Evolutionary conservation across 2,888 invertebrate species (phyloP).

Genomic region (Falcaria lacertinaria): DNA sequence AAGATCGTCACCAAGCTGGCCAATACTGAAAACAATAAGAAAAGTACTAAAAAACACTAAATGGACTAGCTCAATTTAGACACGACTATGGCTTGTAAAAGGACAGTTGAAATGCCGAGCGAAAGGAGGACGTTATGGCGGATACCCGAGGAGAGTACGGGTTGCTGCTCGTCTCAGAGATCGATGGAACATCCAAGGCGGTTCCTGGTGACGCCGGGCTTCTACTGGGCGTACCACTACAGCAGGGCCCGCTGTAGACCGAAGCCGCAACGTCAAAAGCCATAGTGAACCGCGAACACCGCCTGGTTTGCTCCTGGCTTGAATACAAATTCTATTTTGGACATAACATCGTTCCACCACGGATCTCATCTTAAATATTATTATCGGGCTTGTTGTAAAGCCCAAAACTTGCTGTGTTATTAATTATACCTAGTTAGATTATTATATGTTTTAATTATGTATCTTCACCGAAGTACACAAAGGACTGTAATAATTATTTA

Average conservation of each 20-base stretch:
- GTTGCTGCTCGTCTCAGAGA: constrained; percentile 57
- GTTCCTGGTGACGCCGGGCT: constrained; percentile 58
- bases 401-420: constrained; percentile 70
- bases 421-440: constrained; percentile 64
- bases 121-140: constrained; percentile 69
- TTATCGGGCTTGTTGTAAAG: constrained; percentile 74
- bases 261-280: constrained; percentile 27
- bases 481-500: constrained; percentile 70
- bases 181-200: constrained; percentile 69
- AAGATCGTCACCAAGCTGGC: constrained; percentile 92
- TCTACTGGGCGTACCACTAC: constrained; percentile 54
- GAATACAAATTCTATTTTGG: constrained; percentile 35
- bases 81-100: constrained; percentile 63
- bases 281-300: constrained; percentile 26
- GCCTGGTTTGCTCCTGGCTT: constrained; percentile 9
- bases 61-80: constrained; percentile 19
- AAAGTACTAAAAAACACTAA: constrained; percentile 64
- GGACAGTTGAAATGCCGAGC: constrained; percentile 63
- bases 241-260: constrained; percentile 35
- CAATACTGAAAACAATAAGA: constrained; percentile 91
- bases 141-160: constrained; percentile 61
- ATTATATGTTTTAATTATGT: constrained; percentile 57
- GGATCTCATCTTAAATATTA: constrained; percentile 70
- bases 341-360: constrained; percentile 63
- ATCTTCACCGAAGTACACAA: constrained; percentile 46